Evolutionary conservation across 2,888 invertebrate genomes (phyloP).

Genomic region (Marronus borbonicus): DNA sequence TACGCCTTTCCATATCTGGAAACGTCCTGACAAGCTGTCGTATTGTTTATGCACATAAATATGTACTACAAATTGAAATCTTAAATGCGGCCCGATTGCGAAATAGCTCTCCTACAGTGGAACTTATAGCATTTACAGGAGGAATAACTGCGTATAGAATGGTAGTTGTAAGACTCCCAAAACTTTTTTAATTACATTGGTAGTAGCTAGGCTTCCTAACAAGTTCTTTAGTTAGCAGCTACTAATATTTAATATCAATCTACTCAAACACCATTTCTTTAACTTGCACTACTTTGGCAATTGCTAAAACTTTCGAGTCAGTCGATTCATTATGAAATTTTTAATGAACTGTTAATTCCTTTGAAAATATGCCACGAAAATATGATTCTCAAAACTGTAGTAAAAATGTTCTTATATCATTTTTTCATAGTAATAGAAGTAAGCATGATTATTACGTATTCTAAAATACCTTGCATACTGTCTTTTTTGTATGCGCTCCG

Average conservation of each 20-base stretch:
- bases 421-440: too few species aligned
- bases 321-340: not conserved
- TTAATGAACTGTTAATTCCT: too few species aligned
- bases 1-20: slow-evolving; percentile 46
- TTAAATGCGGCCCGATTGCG: slow-evolving; percentile 56
- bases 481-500: too few species aligned
- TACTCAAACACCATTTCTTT: slow-evolving; percentile 5
- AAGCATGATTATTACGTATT: too few species aligned
- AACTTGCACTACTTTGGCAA: not conserved
- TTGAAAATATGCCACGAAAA: too few species aligned
- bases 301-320: slow-evolving; percentile 12
- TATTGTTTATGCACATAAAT: slow-evolving; percentile 60
- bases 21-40: slow-evolving; percentile 57
- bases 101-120: slow-evolving; percentile 51
- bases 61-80: slow-evolving; percentile 58
- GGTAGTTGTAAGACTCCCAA: slow-evolving; percentile 45
- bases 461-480: too few species aligned
- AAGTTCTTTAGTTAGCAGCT: slow-evolving; percentile 34
- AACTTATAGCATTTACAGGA: slow-evolving; percentile 54
- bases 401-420: too few species aligned
- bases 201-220: slow-evolving; percentile 14
- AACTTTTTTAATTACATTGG: slow-evolving; percentile 45
- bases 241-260: slow-evolving; percentile 40
- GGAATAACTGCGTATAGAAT: slow-evolving; percentile 51
- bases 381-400: too few species aligned